A percentile compares a stretch with the other conserved stretches of the same genome.
These are phyloP conservation scores for Oryzias melastigma DNA, from an alignment of 2,113 vertebrate species.

Conservation along the genomic window DNA sequence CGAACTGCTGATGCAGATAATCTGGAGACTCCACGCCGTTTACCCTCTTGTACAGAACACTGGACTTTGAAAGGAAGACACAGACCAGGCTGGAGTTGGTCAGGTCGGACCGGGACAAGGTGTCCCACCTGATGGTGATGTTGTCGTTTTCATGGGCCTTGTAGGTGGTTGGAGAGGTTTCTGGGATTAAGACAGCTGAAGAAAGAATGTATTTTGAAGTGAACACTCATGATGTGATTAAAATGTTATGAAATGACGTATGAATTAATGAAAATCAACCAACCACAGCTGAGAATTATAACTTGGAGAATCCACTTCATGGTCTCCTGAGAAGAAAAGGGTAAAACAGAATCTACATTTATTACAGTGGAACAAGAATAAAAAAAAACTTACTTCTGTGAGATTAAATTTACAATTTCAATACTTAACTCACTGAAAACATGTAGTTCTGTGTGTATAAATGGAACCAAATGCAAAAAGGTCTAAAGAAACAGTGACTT, in stretches of 20 bases:
- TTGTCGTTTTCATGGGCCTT: slow-evolving; percentile 5
- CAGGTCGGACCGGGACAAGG: not conserved
- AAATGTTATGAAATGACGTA: not conserved
- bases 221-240: too few species aligned
- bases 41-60: not conserved
- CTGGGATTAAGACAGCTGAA: too few species aligned
- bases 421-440: too few species aligned
- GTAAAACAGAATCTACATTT: too few species aligned
- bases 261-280: not conserved
- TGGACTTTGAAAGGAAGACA: not conserved
- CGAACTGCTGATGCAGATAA: slow-evolving; percentile 3
- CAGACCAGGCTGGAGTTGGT: not conserved
- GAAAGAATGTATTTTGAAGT: too few species aligned
- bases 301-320: not conserved
- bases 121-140: not conserved
- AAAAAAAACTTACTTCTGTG: too few species aligned
- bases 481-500: too few species aligned
- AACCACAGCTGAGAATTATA: not conserved
- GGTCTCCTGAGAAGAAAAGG: not conserved
- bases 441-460: not conserved
- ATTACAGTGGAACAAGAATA: too few species aligned
- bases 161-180: not conserved
- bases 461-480: not conserved
- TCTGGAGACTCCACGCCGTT: not conserved
- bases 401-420: too few species aligned